Percentiles rank a stretch among this genome's conserved stretches.
phyloP scores from a whole-genome alignment of 2,797 vertebrate genomes.

The Microhierax caerulescens region DNA sequence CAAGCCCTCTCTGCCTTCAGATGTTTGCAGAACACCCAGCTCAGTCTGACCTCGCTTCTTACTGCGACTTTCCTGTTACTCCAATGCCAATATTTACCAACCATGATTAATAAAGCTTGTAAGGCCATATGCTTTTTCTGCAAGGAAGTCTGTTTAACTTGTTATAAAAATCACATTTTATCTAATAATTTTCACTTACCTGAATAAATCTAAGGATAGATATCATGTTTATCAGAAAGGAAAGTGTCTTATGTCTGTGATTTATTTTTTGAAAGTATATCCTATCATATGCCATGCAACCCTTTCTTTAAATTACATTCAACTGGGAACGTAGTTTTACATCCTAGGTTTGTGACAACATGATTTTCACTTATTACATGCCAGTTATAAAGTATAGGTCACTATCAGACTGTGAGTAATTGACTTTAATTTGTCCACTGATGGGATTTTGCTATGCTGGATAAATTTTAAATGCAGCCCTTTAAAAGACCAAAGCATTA shows the following conservation, averaged over 20 bases:
- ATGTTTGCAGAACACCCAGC: background rate
- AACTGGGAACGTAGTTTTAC: background rate
- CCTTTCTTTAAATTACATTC: background rate
- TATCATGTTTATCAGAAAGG: background rate
- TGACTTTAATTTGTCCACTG: background rate
- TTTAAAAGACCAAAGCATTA: background rate
- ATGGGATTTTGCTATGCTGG: background rate
- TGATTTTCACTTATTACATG: background rate
- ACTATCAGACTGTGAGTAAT: background rate
- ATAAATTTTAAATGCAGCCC: background rate
- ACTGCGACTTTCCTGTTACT: background rate
- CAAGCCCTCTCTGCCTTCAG: background rate
- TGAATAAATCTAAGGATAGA: background rate
- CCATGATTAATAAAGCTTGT: background rate
- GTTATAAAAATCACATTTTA: background rate
- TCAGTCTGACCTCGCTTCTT: constrained; percentile 9
- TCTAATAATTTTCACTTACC: background rate
- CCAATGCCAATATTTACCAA: background rate
- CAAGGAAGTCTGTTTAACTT: background rate
- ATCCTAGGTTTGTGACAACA: background rate
- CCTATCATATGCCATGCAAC: accelerated
- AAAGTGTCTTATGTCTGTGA: background rate
- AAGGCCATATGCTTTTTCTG: background rate
- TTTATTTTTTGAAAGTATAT: background rate
- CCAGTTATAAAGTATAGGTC: background rate